Conservation (phyloP, 2,113 vertebrate genomes). For the Pseudolaguvia tuberculata region DNA sequence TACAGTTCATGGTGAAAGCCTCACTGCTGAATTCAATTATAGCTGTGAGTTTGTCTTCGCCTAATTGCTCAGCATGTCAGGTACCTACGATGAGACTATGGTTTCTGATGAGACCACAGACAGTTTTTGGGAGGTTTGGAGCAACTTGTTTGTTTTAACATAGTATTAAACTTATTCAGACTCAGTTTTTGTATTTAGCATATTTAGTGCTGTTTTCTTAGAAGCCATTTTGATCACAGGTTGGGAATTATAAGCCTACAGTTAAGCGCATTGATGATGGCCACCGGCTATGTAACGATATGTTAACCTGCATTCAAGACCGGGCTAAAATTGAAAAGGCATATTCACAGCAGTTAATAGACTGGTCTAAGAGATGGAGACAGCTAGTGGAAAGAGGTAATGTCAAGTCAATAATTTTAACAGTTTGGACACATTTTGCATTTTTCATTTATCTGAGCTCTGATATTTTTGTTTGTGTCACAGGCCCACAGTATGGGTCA, state of each 20-base stretch:
- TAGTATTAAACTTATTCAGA: too few species aligned
- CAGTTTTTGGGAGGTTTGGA: slow-evolving; percentile 96
- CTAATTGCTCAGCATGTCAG: slow-evolving; percentile 79
- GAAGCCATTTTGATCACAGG: slow-evolving; percentile 61
- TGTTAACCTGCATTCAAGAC: slow-evolving; percentile 95
- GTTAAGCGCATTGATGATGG: slow-evolving; percentile 93
- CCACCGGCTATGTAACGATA: slow-evolving; percentile 90
- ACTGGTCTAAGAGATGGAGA: slow-evolving; percentile 96
- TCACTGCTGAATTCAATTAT: slow-evolving; percentile 49
- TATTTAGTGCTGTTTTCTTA: background rate
- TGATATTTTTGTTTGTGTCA: background rate
- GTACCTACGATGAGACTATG: slow-evolving; percentile 81
- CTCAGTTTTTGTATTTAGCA: background rate
- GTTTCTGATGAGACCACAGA: slow-evolving; percentile 79
- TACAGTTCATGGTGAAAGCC: slow-evolving; percentile 63
- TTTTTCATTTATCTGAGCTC: background rate
- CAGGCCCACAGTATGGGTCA: slow-evolving; percentile 93
- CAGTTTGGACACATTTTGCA: background rate
- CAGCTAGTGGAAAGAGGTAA: slow-evolving; percentile 92
- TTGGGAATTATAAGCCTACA: slow-evolving; percentile 94
- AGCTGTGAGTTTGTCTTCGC: slow-evolving; percentile 52
- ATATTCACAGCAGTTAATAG: slow-evolving; percentile 89
- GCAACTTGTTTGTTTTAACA: background rate
- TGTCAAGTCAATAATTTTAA: background rate
- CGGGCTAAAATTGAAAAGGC: slow-evolving; percentile 96